Evolutionary conservation across 2,888 invertebrate genomes (phyloP).

Genomic region (Nephrotoma guestfalica): DNA sequence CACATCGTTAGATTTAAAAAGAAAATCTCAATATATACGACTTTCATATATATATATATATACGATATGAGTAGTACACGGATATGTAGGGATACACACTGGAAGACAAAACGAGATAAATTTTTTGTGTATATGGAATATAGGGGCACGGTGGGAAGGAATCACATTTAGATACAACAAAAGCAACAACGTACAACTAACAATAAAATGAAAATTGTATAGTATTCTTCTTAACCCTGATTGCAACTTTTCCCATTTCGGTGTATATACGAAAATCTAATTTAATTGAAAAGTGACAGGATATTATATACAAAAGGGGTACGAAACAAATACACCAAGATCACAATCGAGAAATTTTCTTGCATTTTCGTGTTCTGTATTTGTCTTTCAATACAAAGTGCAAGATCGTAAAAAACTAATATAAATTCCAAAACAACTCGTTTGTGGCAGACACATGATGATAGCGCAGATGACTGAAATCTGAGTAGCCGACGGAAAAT

Average conservation of each 20-base stretch:
- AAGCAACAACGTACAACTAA: neutral
- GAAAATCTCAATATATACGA: neutral
- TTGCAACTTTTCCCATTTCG: neutral
- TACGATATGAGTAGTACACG: neutral
- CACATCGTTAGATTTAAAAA: neutral
- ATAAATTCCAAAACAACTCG: neutral
- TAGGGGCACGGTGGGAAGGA: neutral
- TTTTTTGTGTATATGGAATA: neutral
- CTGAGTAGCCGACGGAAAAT: neutral
- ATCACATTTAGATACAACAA: neutral
- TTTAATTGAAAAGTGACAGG: neutral
- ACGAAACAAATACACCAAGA: neutral
- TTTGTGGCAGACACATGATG: too few species aligned
- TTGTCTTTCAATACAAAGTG: neutral
- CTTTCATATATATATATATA: neutral
- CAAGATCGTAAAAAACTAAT: neutral
- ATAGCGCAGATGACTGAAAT: neutral
- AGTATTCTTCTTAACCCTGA: neutral
- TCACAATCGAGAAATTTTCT: neutral
- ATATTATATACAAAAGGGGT: neutral
- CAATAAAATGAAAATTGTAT: neutral
- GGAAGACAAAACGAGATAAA: neutral
- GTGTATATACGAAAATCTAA: neutral
- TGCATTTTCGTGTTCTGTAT: neutral
- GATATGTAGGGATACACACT: neutral